These are phyloP conservation scores for Drosophila triauraria DNA, from an alignment of 1,140 invertebrate species.

Conservation along the genomic window DNA sequence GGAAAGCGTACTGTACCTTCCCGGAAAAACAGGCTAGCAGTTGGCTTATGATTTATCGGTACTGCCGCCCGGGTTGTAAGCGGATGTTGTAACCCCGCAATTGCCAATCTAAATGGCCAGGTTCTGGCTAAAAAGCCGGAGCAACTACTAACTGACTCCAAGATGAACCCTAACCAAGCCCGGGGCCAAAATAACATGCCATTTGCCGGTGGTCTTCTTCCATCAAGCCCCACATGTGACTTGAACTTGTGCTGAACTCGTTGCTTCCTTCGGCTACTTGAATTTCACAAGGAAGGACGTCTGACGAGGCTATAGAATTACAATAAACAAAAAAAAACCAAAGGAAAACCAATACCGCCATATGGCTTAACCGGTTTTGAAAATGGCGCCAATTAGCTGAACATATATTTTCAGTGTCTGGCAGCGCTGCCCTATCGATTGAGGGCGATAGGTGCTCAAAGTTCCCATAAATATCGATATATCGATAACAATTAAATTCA, in stretches of 20 bases:
- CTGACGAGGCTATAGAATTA: constrained; percentile 54
- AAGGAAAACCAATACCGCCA: constrained; percentile 40
- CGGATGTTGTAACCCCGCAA: constrained; percentile 67
- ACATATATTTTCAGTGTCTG: background rate
- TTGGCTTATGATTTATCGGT: constrained; percentile 54
- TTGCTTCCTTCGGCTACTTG: constrained; percentile 72
- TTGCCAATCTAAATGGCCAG: constrained; percentile 67
- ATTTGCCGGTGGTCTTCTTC: constrained; percentile 42
- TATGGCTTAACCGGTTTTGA: constrained; percentile 34
- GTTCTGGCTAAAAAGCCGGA: constrained; percentile 63
- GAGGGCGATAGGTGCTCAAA: background rate
- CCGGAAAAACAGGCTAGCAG: constrained; percentile 53
- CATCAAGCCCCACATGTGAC: constrained; percentile 64
- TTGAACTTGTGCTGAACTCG: constrained; percentile 69
- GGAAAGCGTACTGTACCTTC: constrained; percentile 52
- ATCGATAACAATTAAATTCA: background rate
- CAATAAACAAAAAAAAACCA: constrained; percentile 15
- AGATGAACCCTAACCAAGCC: constrained; percentile 27
- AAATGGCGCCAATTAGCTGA: constrained; percentile 25
- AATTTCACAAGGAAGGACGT: constrained; percentile 71
- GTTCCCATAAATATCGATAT: background rate
- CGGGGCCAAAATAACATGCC: constrained; percentile 15
- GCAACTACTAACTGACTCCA: constrained; percentile 6
- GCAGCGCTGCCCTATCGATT: constrained; percentile 10
- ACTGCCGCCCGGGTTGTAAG: constrained; percentile 56